Percentiles rank a stretch among this genome's conserved stretches.
Evolutionary conservation across 2,888 invertebrate species (phyloP).

Genomic region (Cantharis rufa): DNA sequence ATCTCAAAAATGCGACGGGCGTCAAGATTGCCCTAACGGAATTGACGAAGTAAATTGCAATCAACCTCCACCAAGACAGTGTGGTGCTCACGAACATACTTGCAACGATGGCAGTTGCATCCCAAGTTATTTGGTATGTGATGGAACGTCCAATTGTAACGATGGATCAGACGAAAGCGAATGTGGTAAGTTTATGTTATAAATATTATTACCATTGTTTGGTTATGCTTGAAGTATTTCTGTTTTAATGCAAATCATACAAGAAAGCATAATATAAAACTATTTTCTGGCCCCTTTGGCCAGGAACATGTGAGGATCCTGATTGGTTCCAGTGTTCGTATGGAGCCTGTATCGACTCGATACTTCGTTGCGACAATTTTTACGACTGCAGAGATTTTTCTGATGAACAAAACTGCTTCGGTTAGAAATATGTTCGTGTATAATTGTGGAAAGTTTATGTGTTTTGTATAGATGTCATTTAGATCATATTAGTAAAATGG

Average conservation of each 20-base stretch:
- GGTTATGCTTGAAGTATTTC: neutral
- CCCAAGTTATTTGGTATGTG: slow-evolving; percentile 58
- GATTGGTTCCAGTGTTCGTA: slow-evolving; percentile 64
- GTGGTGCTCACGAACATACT: slow-evolving; percentile 61
- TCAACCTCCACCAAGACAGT: slow-evolving; percentile 44
- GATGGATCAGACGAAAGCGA: slow-evolving; percentile 67
- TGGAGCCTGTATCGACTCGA: slow-evolving; percentile 76
- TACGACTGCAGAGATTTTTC: slow-evolving; percentile 91
- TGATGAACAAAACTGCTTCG: slow-evolving; percentile 84
- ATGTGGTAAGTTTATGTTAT: slow-evolving; percentile 59
- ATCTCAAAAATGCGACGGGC: slow-evolving; percentile 63
- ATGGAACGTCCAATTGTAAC: slow-evolving; percentile 60
- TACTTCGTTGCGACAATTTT: slow-evolving; percentile 83
- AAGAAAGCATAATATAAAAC: slow-evolving; percentile 21
- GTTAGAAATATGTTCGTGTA: slow-evolving; percentile 54
- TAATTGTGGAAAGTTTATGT: slow-evolving; percentile 38
- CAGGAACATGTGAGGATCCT: slow-evolving; percentile 56
- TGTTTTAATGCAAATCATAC: neutral
- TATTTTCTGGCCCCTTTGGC: slow-evolving; percentile 36
- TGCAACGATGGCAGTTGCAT: slow-evolving; percentile 68
- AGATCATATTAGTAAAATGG: slow-evolving; percentile 23
- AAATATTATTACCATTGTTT: neutral
- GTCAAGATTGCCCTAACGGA: slow-evolving; percentile 63
- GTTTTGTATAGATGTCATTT: slow-evolving; percentile 36
- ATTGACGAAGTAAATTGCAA: slow-evolving; percentile 63